A percentile compares a stretch with the other conserved stretches of the same genome.
phyloP scores from a whole-genome alignment of 2,888 invertebrate genomes.

The Danaus chrysippus region DNA sequence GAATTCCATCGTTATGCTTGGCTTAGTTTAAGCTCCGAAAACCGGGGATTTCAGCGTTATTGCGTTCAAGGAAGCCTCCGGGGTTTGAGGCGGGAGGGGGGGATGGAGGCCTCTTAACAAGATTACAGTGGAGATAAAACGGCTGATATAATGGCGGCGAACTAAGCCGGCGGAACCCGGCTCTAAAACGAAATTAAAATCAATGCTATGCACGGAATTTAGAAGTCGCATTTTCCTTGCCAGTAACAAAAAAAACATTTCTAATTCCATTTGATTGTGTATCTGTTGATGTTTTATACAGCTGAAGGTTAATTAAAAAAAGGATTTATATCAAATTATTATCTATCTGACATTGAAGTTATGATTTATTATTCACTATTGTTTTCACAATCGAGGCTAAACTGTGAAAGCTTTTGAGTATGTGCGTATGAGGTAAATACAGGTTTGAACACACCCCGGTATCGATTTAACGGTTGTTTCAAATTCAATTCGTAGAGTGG shows the following conservation, averaged over 20 bases:
- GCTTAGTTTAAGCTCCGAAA: conserved; percentile 72
- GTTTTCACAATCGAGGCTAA: not conserved
- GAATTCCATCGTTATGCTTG: conserved; percentile 58
- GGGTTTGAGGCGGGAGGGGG: conserved; percentile 38
- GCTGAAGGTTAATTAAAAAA: not conserved
- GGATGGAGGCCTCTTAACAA: conserved; percentile 68
- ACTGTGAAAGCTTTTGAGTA: not conserved
- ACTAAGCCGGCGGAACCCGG: conserved; percentile 56
- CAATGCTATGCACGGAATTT: conserved; percentile 40
- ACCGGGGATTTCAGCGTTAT: conserved; percentile 73
- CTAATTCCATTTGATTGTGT: not conserved
- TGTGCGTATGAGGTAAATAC: conserved; percentile 5
- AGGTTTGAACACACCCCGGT: conserved; percentile 35
- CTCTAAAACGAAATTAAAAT: conserved; percentile 73
- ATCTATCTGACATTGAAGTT: conserved; percentile 2
- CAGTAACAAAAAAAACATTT: not conserved
- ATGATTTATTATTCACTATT: not conserved
- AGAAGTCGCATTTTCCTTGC: conserved; percentile 14
- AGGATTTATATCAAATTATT: not conserved
- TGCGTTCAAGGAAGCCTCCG: conserved; percentile 47
- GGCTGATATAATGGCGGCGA: conserved; percentile 68
- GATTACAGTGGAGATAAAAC: conserved; percentile 78
- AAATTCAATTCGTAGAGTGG: conserved; percentile 78
- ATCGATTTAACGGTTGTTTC: conserved; percentile 63
- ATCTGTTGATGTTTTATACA: not conserved